These are phyloP conservation scores for Apteryx mantelli DNA, from an alignment of 2,113 vertebrate species.

Conservation along the genomic window DNA sequence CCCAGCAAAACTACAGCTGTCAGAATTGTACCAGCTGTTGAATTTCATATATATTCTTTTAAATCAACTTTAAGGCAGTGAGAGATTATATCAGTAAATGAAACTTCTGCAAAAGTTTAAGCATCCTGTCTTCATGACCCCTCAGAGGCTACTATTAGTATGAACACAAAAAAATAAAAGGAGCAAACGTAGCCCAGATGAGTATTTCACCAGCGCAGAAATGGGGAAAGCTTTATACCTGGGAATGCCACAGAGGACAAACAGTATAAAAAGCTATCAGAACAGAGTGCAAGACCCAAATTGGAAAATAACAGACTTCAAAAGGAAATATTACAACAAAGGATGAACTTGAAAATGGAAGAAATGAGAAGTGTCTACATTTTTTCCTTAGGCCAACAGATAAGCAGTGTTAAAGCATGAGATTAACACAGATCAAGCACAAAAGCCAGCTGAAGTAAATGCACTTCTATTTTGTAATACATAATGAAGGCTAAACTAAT, in stretches of 20 bases:
- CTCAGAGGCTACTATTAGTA: background rate
- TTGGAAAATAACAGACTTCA: background rate
- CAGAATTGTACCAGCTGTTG: background rate
- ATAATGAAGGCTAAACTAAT: background rate
- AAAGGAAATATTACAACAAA: background rate
- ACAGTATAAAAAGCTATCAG: background rate
- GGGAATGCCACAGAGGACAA: background rate
- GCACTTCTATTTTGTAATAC: background rate
- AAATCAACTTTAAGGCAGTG: background rate
- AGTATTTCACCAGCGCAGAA: accelerated
- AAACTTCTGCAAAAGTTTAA: background rate
- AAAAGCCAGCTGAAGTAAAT: background rate
- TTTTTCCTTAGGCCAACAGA: background rate
- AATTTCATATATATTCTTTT: background rate
- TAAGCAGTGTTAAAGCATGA: accelerated
- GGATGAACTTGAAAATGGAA: background rate
- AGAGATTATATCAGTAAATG: background rate
- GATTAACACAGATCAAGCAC: background rate
- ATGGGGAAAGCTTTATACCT: background rate
- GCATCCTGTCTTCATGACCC: background rate
- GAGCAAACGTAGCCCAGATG: accelerated
- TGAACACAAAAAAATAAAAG: background rate
- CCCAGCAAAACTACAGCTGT: background rate
- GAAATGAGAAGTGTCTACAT: background rate
- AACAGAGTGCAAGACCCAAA: background rate